Base-by-base conservation (phyloP, 2,113 vertebrate species). In the Nothobranchius furzeri region DNA sequence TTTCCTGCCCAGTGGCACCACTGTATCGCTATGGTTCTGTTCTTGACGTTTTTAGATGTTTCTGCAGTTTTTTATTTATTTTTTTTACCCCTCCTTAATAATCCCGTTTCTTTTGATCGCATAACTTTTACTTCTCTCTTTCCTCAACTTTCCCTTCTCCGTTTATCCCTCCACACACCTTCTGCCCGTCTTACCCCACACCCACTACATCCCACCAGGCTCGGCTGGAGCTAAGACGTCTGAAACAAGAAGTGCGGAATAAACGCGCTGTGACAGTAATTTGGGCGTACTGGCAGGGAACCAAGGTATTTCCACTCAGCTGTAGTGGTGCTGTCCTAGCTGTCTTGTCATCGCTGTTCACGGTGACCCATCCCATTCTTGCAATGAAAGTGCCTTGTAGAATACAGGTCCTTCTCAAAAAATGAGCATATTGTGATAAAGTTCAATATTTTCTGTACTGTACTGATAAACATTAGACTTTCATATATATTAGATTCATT, bases 201-300 rank as follows among this genome's bases (percentile, higher is more conserved):
- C 78, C 93, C 84, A 68, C 76, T 54, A 1, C 78, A 12, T 64
- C 85, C 71, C 73, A 37, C 70, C 81, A 98, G 97, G 97, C 95
- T 81, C 94, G 96, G 93, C 94, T 88, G 94, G 96, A 99, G 92
- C 94, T 98, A 94, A 94, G 94, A 85, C 93, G 92, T 79, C 95
- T 97, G 94, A 97, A 98, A 95, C 95, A 96, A 91, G 95, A 95
- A 92, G 95, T 88, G 92, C 95, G 91, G 92, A 95, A 94, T 96
- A 99, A 94, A 94, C 95, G 90, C 73, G 95, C 96, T 79, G 96
- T 98, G 95, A 96, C 96, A 90, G 94, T 98, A 93, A 97, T 99
- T 92, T 98, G 97, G 98, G 96, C 96, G 86, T 96, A 91, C 95
- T 98, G 98, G 98, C 96, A 96, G 94, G 98, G 96, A 95, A 95